Conservation (phyloP, 2,113 vertebrate species). For the Petroica traversi region DNA sequence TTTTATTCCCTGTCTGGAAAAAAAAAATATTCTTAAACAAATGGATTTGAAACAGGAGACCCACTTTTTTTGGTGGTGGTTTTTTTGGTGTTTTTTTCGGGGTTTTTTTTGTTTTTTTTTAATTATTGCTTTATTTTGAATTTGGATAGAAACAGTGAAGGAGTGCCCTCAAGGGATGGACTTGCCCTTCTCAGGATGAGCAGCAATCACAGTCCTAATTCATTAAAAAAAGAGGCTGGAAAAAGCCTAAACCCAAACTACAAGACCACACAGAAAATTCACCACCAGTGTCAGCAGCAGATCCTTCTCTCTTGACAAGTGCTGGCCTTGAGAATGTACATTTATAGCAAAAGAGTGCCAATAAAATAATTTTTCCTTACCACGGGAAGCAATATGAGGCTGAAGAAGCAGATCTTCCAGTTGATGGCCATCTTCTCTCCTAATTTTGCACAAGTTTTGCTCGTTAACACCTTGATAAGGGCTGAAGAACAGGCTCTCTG, state of each 20-base stretch:
- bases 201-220: neutral
- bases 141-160: neutral
- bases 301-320: neutral
- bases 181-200: neutral
- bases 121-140: neutral
- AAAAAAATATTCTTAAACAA: neutral
- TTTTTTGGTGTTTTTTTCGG: no score
- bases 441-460: neutral
- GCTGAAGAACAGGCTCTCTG: neutral
- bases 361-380: constrained; percentile 2
- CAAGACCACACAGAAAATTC: neutral
- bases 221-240: neutral
- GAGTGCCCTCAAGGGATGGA: neutral
- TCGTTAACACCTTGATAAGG: neutral
- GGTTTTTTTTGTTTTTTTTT: no score
- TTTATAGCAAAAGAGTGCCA: neutral
- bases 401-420: constrained; percentile 6
- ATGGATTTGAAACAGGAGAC: neutral
- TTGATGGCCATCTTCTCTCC: constrained; percentile 10
- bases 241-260: neutral
- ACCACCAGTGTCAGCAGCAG: neutral
- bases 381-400: neutral
- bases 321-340: neutral
- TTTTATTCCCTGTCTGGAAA: neutral
- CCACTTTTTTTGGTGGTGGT: fast-evolving